Evolutionary conservation across 2,797 vertebrate species (phyloP).

Genomic region (Ibycter americanus): DNA sequence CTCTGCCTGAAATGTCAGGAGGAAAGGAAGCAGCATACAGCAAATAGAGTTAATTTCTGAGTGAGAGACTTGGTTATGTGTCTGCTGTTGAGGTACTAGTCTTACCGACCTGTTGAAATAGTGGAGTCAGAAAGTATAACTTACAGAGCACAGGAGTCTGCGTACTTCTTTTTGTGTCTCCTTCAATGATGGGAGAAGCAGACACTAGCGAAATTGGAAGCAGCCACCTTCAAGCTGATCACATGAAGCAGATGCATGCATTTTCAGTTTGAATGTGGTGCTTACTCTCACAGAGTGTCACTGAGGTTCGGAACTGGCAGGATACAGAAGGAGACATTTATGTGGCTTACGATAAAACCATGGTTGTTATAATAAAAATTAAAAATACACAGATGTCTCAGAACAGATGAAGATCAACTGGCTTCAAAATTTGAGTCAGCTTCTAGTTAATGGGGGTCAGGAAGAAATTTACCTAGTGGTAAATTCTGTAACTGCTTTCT

Average conservation of each 20-base stretch:
- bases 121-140: background rate
- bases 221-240: background rate
- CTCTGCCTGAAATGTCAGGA: conserved; percentile 11
- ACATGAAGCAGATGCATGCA: background rate
- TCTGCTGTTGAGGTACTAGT: background rate
- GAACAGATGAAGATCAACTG: background rate
- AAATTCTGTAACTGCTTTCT: background rate
- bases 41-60: background rate
- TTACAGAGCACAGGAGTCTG: background rate
- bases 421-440: background rate
- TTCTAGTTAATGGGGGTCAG: background rate
- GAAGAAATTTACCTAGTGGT: background rate
- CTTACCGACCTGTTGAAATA: background rate
- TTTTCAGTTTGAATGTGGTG: background rate
- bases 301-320: background rate
- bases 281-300: background rate
- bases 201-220: background rate
- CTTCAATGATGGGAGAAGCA: background rate
- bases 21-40: background rate
- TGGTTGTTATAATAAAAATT: background rate
- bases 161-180: background rate
- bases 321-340: background rate
- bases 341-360: background rate
- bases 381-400: background rate
- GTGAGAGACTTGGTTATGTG: background rate